Conservation (phyloP, 1,140 invertebrate species). For the Macrocentrus cingulum region DNA sequence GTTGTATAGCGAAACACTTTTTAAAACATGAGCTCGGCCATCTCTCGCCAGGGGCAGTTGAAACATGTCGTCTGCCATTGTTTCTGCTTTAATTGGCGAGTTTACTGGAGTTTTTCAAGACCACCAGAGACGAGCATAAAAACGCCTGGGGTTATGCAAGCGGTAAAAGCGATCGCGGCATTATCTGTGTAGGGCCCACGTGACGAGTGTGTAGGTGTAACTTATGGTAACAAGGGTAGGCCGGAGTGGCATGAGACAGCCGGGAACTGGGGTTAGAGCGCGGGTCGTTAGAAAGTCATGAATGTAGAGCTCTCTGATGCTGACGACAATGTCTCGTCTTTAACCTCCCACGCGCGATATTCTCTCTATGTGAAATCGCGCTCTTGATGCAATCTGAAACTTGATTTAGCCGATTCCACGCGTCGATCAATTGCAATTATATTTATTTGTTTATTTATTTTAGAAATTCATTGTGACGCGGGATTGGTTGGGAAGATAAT, state of each 20-base stretch:
- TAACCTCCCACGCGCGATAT: constrained; percentile 36
- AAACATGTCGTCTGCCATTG: too few relatives aligned
- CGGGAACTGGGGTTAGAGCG: constrained; percentile 22
- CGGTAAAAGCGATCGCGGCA: constrained; percentile 21
- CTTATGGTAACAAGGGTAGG: constrained; percentile 39
- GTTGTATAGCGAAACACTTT: too few relatives aligned
- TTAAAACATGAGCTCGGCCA: too few relatives aligned
- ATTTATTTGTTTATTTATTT: neutral
- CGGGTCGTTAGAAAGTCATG: constrained; percentile 41
- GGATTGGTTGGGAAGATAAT: too few relatives aligned
- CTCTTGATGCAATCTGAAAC: constrained; percentile 4
- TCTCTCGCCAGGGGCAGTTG: too few relatives aligned
- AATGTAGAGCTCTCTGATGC: constrained; percentile 32
- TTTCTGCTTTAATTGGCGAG: too few relatives aligned
- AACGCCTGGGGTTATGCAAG: constrained; percentile 20
- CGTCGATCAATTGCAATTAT: neutral
- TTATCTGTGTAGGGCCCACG: neutral
- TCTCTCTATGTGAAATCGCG: constrained; percentile 14
- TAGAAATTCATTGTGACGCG: too few relatives aligned
- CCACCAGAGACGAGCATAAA: constrained; percentile 8
- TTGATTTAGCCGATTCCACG: too few relatives aligned
- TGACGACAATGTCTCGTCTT: constrained; percentile 33
- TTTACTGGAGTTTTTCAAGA: constrained; percentile 3
- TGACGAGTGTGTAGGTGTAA: constrained; percentile 38
- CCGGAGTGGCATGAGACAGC: constrained; percentile 32